Evolutionary conservation across 2,797 vertebrate genomes (phyloP).

Genomic region (Anguilla marmorata): DNA sequence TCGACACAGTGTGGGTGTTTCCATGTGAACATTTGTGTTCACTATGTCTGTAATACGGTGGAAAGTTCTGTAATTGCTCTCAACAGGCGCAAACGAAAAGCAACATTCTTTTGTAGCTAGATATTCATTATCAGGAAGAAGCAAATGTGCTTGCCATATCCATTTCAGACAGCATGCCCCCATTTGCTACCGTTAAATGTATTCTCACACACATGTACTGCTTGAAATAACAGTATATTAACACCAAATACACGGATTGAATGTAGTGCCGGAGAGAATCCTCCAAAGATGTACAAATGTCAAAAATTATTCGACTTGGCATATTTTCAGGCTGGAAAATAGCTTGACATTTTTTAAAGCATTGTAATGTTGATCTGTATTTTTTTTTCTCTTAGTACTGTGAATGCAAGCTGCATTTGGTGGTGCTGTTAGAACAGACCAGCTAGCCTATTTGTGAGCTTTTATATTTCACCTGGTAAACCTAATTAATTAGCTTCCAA

Average conservation of each 20-base stretch:
- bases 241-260: neutral
- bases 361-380: neutral
- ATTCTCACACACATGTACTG: no score
- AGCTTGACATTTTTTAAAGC: no score
- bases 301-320: neutral
- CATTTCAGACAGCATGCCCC: no score
- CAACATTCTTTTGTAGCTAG: no score
- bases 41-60: no score
- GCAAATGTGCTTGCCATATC: no score
- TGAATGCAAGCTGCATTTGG: neutral
- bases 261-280: neutral
- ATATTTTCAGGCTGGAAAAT: neutral
- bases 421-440: neutral
- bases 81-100: no score
- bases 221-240: neutral
- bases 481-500: neutral
- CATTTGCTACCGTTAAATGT: no score
- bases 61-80: no score
- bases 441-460: no score
- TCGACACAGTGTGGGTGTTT: neutral
- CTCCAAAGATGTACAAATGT: neutral
- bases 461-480: neutral
- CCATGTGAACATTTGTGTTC: neutral
- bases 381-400: neutral
- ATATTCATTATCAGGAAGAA: no score